Base-by-base conservation (phyloP, 2,888 invertebrate species). In the Meiosimyza platycephala region DNA sequence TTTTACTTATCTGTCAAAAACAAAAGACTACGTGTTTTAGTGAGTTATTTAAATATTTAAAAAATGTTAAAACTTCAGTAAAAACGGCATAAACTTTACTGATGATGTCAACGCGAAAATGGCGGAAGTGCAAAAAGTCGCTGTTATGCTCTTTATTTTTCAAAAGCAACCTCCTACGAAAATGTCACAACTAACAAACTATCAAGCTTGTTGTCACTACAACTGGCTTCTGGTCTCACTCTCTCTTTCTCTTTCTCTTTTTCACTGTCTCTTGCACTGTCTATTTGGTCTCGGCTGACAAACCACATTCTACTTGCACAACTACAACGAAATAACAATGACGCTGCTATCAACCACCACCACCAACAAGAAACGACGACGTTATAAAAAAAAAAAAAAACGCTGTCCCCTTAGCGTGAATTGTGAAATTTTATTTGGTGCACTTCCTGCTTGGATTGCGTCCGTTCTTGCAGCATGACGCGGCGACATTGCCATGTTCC, bases 371-470 rank as follows among this genome's bases (percentile, higher is more conserved):
- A 60, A 69, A 59, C 50, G 22, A 57, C 9, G 9, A 40, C 40
- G 40, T 40, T 40, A 40, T 40, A 2, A 2, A 40, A 55, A 59
- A 59, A 47, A 68, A 59, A n/a, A 59, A 59, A 69, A 69, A 69
- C 51, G 22, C 28, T 59, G 68, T 69, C 51, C 68, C 67, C 59
- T 33, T 57, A 50, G 68, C 68, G 51, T 33, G 59, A 69, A 69
- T 69, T 47, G 48, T 60, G 68, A 69, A 67, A 59, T 69, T 59
- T 69, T 69, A 69, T 69, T 59, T 59, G 68, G 28, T 69, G 68
- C 60, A 60, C 68, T 69, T 69, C 68, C 68, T 48, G 50, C 40
- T 40, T 40, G 59, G 22, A 0, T 60, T 52, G 40, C 66, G 33
- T 28, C 54, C 11, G n/a, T 33, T 33, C 60, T 52, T 33, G 48